Evolutionary conservation across 1,140 invertebrate species (phyloP).

Genomic region (Aphis gossypii): DNA sequence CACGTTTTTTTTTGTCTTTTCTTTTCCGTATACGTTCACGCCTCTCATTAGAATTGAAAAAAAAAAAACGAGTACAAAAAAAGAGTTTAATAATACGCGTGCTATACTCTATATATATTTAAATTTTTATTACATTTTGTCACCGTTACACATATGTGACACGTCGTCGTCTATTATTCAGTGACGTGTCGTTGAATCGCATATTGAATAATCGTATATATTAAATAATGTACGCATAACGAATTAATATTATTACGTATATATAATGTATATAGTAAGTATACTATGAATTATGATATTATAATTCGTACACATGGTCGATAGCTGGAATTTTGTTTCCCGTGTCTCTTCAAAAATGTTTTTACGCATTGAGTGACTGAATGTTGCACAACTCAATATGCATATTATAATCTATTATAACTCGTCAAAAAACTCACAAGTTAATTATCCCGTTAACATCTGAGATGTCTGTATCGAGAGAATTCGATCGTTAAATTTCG

Average conservation of each 20-base stretch:
- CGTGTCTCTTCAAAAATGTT: neutral
- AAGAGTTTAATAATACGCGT: neutral
- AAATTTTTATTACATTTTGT: neutral
- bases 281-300: neutral
- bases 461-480: no score
- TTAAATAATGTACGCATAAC: no score
- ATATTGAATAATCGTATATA: neutral
- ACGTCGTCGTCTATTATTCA: neutral
- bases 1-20: constrained; percentile 29
- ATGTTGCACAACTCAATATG: neutral
- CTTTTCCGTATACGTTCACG: neutral
- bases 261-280: neutral
- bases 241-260: neutral
- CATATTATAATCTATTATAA: neutral
- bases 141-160: neutral
- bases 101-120: neutral
- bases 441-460: neutral
- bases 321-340: neutral
- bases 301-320: neutral
- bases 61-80: neutral
- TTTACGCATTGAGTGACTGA: neutral
- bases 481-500: no score
- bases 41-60: neutral
- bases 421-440: neutral
- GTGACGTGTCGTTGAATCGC: neutral